Base-by-base conservation (phyloP, 2,797 vertebrate species). In the Ceryle rudis region DNA sequence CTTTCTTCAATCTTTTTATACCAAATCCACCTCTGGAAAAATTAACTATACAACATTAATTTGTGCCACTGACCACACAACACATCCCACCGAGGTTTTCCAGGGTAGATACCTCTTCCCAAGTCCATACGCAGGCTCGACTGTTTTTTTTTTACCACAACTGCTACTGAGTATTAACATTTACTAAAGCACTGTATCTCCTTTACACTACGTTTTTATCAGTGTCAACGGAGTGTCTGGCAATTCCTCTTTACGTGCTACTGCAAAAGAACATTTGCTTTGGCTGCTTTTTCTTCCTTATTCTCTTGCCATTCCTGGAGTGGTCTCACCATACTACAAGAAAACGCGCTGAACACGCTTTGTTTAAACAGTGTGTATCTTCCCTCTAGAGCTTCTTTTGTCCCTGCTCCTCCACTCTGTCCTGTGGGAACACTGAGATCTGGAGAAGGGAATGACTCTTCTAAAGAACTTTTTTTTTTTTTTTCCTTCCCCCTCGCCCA, bases 251-350 rank as follows among this genome's bases (percentile, higher is more conserved):
- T 88, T 91, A 73, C 11, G 6, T 78, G 75, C 91, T 78, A 79
- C 73, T 60, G 72, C 79, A 60, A 92, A 86, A 79, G 52, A 77
- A 64, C 81, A 49, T 60, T 81, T 90, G 79, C 77, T 90, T 82
- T 88, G 75, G 47, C 82, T 57, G 65, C 60, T 49, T 87, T 75
- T 90, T 81, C 78, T 87, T 93, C 94, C 79, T 91, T 82, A 77
- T 49, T 87, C 79, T 81, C 93, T 91, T 62, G 74, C 81, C 81
- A 79, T 55, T 33, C 71, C 66, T 20, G 86, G 47, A 55, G 42
- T 31, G 81, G 64, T 81, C 71, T 60, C 22, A 17, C 70, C 93
- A 69, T 1, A 23, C 58, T 67, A 52, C 54, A 62, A 57, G 54
- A 46, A 69, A 92, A 87, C 9, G 39, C 4, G 19, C 69, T 14